These are phyloP conservation scores for Parauchenoglanis ngamensis DNA, from an alignment of 2,797 vertebrate species.

Conservation along the genomic window DNA sequence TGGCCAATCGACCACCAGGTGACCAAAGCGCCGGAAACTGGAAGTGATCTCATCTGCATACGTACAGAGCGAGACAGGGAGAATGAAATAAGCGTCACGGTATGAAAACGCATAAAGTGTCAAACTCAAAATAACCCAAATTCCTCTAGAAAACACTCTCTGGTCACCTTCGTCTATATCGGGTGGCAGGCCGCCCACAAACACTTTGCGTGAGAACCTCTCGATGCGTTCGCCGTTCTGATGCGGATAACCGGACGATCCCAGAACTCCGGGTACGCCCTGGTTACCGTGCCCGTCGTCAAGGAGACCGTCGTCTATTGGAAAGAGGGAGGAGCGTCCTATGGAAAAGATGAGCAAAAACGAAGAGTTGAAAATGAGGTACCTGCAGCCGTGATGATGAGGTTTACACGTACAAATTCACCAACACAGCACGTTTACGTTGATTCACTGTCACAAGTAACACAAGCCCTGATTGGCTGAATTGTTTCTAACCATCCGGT, in stretches of 20 bases:
- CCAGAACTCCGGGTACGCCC: slow-evolving; percentile 84
- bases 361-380: not conserved
- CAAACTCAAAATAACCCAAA: not conserved
- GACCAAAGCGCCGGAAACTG: slow-evolving; percentile 96
- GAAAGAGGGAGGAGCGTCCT: slow-evolving; percentile 97
- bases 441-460: not conserved
- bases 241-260: slow-evolving; percentile 91
- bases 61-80: not conserved
- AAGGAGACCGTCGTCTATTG: slow-evolving; percentile 93
- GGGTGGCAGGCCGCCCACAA: slow-evolving; percentile 95
- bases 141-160: not conserved
- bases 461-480: not conserved
- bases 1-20: slow-evolving; percentile 98
- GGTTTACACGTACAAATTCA: not conserved
- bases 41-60: slow-evolving; percentile 94
- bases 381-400: too few species aligned
- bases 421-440: not conserved
- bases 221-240: slow-evolving; percentile 96
- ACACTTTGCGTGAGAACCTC: slow-evolving; percentile 96
- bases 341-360: slow-evolving; percentile 32
- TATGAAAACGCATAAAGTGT: not conserved
- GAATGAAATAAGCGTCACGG: too few species aligned
- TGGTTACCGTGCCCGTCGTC: slow-evolving; percentile 93
- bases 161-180: slow-evolving; percentile 95
- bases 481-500: not conserved